Base-by-base conservation (phyloP, 2,797 vertebrate species). In the Spea hammondii region DNA sequence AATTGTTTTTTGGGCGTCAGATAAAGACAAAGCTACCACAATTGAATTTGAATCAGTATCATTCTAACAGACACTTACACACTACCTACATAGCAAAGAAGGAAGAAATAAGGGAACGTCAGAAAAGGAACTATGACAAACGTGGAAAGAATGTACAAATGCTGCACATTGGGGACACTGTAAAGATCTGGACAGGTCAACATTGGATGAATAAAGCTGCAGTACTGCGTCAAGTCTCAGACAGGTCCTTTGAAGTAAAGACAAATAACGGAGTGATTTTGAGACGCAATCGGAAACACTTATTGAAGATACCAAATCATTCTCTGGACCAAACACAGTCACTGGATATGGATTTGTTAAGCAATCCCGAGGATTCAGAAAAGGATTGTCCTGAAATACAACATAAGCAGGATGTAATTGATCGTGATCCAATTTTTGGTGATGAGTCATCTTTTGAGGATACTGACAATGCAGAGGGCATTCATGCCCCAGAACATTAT, bases 291-390 rank as follows among this genome's bases (percentile, higher is more conserved):
- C 13, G 13, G 9, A 59, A 59, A 59, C 55, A 59, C 13, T 59
- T 59, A 59, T 59, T 59, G 12, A 59, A 59, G 55, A 59, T 59
- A 59, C 55, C 55, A 59, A 59, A 59, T 59, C 12, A 59, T 59
- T 8, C 55, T n/a, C 55, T 11, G 55, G 55, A 59, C 12, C 55
- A 59, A 59, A 59, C 13, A n/a, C 55, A 59, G 55, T 59, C 9
- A 59, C 55, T 59, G 55, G 55, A 59, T 5, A 59, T 59, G 55
- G 9, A 11, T 59, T 59, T 59, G 8, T 11, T 59, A 59, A 59
- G 55, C 13, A n/a, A 59, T 59, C 8, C 13, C 1, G 9, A 8
- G 8, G 55, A 59, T 59, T 59, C 4, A 5, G 55, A 59, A 59
- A 59, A 11, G 13, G 9, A 59, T 59, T 59, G 55, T 11, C 13